A percentile compares a stretch with the other conserved stretches of the same genome.
phyloP scores from a whole-genome alignment of 1,140 invertebrate genomes.

The Aradophagus sp. region DNA sequence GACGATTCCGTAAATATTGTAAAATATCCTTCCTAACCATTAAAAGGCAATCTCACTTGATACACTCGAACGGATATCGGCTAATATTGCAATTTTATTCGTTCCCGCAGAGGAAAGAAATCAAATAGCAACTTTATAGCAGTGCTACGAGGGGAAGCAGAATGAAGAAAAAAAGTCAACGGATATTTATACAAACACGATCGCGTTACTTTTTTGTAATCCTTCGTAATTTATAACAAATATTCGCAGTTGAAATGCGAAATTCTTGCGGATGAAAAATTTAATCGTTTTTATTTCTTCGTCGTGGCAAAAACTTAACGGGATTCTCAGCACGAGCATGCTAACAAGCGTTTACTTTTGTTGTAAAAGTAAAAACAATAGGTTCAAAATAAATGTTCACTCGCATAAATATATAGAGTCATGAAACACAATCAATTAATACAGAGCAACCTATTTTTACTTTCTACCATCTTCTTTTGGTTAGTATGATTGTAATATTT shows the following conservation, averaged over 20 bases:
- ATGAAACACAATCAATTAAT: too few relatives aligned
- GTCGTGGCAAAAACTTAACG: too few relatives aligned
- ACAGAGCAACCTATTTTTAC: too few relatives aligned
- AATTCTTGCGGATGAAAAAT: background rate
- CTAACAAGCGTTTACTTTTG: too few relatives aligned
- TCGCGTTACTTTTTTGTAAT: conserved; percentile 2
- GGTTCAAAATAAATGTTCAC: too few relatives aligned
- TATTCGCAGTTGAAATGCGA: conserved; percentile 4
- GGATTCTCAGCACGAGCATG: too few relatives aligned
- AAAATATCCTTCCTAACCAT: conserved; percentile 39
- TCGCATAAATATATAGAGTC: too few relatives aligned
- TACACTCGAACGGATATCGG: conserved; percentile 52
- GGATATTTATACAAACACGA: conserved; percentile 29
- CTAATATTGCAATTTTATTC: conserved; percentile 55
- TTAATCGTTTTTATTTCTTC: too few relatives aligned
- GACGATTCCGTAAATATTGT: conserved; percentile 10
- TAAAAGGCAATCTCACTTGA: conserved; percentile 54
- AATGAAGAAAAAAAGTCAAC: conserved; percentile 1
- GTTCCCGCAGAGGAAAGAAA: conserved; percentile 50
- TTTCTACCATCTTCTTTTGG: too few relatives aligned
- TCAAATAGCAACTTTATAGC: conserved; percentile 44
- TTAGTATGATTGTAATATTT: too few relatives aligned
- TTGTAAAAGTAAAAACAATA: too few relatives aligned
- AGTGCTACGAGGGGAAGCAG: conserved; percentile 13
- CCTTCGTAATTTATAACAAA: conserved; percentile 5